Evolutionary conservation across 92 coral and sea anemone species (phyloP).

Genomic region (Galaxea fascicularis): DNA sequence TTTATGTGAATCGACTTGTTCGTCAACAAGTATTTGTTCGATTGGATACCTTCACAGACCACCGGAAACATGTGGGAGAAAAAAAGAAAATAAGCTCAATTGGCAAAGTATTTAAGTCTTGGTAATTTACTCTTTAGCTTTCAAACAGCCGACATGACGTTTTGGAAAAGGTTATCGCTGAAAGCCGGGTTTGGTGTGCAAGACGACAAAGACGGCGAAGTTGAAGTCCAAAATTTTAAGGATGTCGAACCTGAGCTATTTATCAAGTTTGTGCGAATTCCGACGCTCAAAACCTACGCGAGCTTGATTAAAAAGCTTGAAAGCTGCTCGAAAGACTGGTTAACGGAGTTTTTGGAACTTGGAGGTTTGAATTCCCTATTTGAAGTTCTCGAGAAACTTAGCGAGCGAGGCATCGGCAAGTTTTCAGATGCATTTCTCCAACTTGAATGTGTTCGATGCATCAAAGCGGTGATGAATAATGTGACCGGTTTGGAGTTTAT

Average conservation of each 20-base stretch:
- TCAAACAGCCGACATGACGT: conserved; percentile 40
- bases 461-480: conserved; percentile 92
- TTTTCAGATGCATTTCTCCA: conserved; percentile 87
- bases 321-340: conserved; percentile 81
- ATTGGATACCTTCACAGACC: not conserved
- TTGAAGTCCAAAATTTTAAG: conserved; percentile 60
- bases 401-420: conserved; percentile 71
- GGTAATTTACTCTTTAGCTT: too few relatives aligned
- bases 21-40: not conserved
- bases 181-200: conserved; percentile 41
- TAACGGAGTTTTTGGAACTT: conserved; percentile 80
- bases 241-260: conserved; percentile 81
- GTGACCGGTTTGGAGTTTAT: conserved; percentile 83
- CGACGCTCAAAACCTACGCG: conserved; percentile 81
- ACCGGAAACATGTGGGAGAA: not conserved
- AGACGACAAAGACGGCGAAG: conserved; percentile 48
- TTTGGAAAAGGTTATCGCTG: conserved; percentile 58
- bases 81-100: not conserved
- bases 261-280: conserved; percentile 79
- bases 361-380: conserved; percentile 84
- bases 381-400: conserved; percentile 87
- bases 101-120: not conserved
- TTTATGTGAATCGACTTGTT: not conserved
- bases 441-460: conserved; percentile 91
- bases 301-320: conserved; percentile 70